phyloP scores from a whole-genome alignment of 2,888 invertebrate genomes.

The Scaptomyza polygonia region DNA sequence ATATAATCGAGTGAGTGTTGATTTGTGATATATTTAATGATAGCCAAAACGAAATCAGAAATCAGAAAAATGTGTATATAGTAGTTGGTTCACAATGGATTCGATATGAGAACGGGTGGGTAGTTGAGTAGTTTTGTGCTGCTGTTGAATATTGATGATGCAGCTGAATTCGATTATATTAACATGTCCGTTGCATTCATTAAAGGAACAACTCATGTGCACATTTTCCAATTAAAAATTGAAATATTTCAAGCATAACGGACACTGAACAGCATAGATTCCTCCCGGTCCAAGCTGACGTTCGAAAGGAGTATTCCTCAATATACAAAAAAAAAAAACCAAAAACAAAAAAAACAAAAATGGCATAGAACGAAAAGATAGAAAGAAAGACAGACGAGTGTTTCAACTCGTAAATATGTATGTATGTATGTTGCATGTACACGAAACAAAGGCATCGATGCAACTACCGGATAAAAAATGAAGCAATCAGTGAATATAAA shows the following conservation, averaged over 20 bases:
- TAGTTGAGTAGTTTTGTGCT: conserved; percentile 13
- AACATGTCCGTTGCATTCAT: conserved; percentile 75
- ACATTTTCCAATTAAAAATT: conserved; percentile 83
- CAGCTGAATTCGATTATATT: conserved; percentile 54
- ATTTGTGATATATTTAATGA: conserved; percentile 48
- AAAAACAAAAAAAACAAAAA: not conserved
- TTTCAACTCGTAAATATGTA: conserved; percentile 41
- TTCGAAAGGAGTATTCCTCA: not conserved
- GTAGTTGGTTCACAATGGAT: conserved; percentile 12
- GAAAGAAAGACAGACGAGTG: conserved; percentile 13
- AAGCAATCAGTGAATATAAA: conserved; percentile 60
- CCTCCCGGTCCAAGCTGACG: conserved; percentile 15
- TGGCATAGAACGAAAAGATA: not conserved
- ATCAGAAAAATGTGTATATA: conserved; percentile 10
- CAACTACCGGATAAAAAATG: conserved; percentile 58
- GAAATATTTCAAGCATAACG: conserved; percentile 77
- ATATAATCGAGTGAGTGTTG: not conserved
- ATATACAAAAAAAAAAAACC: not conserved
- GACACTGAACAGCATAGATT: conserved; percentile 40
- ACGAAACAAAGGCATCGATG: conserved; percentile 61
- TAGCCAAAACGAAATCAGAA: conserved; percentile 36
- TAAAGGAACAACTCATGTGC: conserved; percentile 81
- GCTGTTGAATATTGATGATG: conserved; percentile 56
- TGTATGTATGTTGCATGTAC: conserved; percentile 39
- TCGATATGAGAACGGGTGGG: not conserved